These are phyloP conservation scores for Orgyia antiqua DNA, from an alignment of 2,888 invertebrate genomes.

Conservation along the genomic window DNA sequence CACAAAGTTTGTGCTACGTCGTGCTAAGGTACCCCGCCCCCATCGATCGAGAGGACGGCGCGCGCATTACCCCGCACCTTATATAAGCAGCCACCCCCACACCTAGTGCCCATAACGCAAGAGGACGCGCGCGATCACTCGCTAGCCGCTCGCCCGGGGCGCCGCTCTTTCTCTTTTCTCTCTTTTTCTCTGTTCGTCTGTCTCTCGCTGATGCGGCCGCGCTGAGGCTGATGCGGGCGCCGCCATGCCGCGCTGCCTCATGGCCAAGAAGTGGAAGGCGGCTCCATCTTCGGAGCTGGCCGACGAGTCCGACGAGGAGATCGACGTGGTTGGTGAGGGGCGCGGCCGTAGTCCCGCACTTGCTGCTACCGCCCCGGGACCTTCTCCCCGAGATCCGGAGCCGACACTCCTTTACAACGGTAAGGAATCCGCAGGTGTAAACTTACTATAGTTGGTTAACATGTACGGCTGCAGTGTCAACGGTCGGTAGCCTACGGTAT, in stretches of 20 bases:
- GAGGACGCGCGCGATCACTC: conserved; percentile 75
- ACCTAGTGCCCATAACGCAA: conserved; percentile 74
- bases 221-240: conserved; percentile 77
- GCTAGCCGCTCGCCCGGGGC: conserved; percentile 73
- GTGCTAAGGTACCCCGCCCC: conserved; percentile 38
- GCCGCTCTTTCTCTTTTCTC: conserved; percentile 75
- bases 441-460: conserved; percentile 72
- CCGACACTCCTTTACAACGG: conserved; percentile 88
- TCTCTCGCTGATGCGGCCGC: conserved; percentile 74
- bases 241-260: conserved; percentile 95
- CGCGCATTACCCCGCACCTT: conserved; percentile 57
- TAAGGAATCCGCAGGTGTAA: conserved; percentile 59
- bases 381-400: conserved; percentile 82
- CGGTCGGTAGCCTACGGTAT: conserved; percentile 9
- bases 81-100: conserved; percentile 69
- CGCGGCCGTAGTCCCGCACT: conserved; percentile 74
- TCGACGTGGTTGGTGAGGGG: conserved; percentile 92
- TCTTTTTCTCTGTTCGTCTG: conserved; percentile 75
- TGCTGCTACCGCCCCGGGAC: conserved; percentile 81
- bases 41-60: conserved; percentile 65
- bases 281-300: conserved; percentile 77
- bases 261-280: conserved; percentile 97
- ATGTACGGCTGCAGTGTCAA: conserved; percentile 47
- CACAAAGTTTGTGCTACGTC: conserved; percentile 56
- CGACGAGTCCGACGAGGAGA: conserved; percentile 86